A percentile compares a stretch with the other conserved stretches of the same genome.
Evolutionary conservation across 37 sponge, comb jelly and placozoan species (phyloP).

Genomic region (Spongia lamella): DNA sequence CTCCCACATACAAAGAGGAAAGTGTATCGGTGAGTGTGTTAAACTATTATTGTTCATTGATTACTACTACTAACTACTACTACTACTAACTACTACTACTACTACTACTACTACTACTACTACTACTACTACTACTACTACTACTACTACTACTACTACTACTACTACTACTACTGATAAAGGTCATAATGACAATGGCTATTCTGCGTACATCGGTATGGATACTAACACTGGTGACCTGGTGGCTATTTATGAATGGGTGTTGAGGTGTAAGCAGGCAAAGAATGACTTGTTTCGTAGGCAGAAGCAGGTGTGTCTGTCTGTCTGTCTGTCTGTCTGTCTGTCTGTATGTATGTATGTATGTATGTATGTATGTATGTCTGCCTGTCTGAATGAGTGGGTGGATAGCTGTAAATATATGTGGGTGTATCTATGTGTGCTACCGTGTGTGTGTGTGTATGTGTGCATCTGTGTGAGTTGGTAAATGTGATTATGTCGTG

Average conservation of each 20-base stretch:
- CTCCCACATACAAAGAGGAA: conserved; percentile 34
- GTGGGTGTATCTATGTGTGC: too few species aligned
- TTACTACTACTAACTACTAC: too few species aligned
- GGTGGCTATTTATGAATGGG: conserved; percentile 71
- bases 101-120: background rate
- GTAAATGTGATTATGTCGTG: too few species aligned
- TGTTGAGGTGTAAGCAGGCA: conserved; percentile 39
- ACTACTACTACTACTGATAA: background rate
- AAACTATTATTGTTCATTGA: background rate
- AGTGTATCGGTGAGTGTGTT: conserved; percentile 43
- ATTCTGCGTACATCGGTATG: conserved; percentile 63
- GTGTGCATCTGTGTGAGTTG: too few species aligned
- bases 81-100: background rate
- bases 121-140: background rate
- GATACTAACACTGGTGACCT: conserved; percentile 51
- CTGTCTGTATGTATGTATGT: background rate
- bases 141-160: background rate
- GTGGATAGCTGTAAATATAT: too few species aligned
- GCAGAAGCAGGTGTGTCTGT: conserved; percentile 33
- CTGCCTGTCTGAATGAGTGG: too few species aligned
- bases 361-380: too few species aligned
- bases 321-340: background rate
- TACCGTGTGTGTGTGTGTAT: too few species aligned
- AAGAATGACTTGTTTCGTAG: conserved; percentile 31
- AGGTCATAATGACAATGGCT: conserved; percentile 44